Evolutionary conservation across 2,888 invertebrate species (phyloP).

Genomic region (Notocelia uddmanniana): DNA sequence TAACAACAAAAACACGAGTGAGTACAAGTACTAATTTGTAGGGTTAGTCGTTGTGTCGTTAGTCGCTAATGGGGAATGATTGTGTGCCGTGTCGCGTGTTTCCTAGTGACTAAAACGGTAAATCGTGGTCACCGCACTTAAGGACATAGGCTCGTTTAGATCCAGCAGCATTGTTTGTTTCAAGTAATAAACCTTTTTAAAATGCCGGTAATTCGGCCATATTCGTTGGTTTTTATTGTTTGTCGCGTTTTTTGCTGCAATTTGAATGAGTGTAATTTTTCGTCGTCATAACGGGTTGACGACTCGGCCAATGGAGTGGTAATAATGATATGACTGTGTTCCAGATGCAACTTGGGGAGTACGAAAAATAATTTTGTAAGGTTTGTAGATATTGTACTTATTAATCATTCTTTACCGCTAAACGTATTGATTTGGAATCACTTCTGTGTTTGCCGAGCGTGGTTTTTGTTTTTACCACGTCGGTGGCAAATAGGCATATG

Average conservation of each 20-base stretch:
- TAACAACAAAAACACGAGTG: constrained; percentile 38
- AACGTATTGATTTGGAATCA: too few species aligned
- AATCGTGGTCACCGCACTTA: neutral
- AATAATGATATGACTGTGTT: neutral
- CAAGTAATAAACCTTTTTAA: constrained; percentile 48
- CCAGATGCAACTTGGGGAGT: neutral
- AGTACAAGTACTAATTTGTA: constrained; percentile 44
- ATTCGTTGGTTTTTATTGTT: constrained; percentile 36
- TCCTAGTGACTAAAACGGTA: neutral
- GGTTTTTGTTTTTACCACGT: too few species aligned
- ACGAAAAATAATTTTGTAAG: neutral
- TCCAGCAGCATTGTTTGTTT: constrained; percentile 45
- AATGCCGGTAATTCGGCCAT: constrained; percentile 39
- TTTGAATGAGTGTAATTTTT: constrained; percentile 25
- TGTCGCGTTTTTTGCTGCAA: constrained; percentile 9
- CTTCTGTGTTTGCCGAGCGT: too few species aligned
- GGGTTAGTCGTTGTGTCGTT: constrained; percentile 45
- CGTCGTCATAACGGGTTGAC: constrained; percentile 18
- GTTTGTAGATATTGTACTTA: too few species aligned
- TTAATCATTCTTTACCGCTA: neutral
- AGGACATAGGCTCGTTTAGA: constrained; percentile 19
- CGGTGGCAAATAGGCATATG: too few species aligned
- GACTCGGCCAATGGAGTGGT: neutral
- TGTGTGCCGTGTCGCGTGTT: constrained; percentile 47
- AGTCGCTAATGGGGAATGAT: constrained; percentile 49